Base-by-base conservation (phyloP, 2,797 vertebrate species). In the Onychomys leucogaster region DNA sequence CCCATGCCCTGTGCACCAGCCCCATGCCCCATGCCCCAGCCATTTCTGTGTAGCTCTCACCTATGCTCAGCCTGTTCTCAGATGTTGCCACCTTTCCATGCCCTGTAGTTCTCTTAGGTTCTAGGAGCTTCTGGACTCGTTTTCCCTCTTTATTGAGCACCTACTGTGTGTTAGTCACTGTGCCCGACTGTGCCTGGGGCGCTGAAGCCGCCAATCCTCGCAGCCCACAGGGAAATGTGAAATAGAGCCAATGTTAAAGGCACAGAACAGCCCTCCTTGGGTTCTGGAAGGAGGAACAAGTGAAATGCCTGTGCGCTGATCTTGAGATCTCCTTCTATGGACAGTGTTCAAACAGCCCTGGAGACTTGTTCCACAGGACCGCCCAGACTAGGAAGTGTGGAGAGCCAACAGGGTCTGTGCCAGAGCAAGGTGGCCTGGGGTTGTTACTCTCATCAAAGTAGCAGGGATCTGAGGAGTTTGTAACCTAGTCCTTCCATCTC, bases 21-120 rank as follows among this genome's bases (percentile, higher is more conserved):
- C 43, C 19, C 0, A 4, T 46, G 46, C 21, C n/a, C 6, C 2
- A 0, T 9, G 2, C 6, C 11, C 19, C 0, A 0, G 25, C 3
- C 6, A 17, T 46, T 82, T 34, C 4, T 23, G 0, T 2, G 27
- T 2, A 0, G 7, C 19, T 4, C 12, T 13, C 0, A 0, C 2
- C 61, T 11, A 1, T 2, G 7, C 2, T 0, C 0, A 4, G 14
- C 81, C n/a, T 17, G 19, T 14, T 9, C 10, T 3, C 8, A 49
- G 46, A 21, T 59, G 46, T 23, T 32, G 23, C 10, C 19, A 1
- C 1, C 16, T 11, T 37, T 16, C 17, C 29, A 37, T 27, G 0
- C 5, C 0, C 16, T 0, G 2, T 0, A 0, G 6, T 1, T 17
- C 57, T 69, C 29, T 19, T 0, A 6, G 32, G 8, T 27, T 67